phyloP scores from a whole-genome alignment of 2,113 vertebrate genomes.

The Galeopterus variegatus region DNA sequence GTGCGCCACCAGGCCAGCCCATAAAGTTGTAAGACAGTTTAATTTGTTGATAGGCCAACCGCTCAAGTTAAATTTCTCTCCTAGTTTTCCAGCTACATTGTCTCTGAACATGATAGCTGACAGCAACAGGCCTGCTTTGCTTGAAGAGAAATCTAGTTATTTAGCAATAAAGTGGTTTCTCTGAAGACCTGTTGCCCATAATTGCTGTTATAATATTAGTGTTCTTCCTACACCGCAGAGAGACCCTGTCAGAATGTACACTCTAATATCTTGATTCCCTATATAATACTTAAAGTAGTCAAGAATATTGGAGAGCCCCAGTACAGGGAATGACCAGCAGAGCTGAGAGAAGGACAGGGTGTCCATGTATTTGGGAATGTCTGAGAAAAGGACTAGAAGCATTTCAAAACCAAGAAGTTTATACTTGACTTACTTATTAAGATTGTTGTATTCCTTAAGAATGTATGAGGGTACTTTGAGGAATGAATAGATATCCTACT shows the following conservation, averaged over 20 bases:
- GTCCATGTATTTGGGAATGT: not conserved
- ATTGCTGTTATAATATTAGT: not conserved
- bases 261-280: not conserved
- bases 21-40: not conserved
- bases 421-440: not conserved
- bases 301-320: not conserved
- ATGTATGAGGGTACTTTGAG: not conserved
- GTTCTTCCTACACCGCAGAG: not conserved
- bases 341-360: not conserved
- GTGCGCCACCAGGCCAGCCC: too few species aligned
- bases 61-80: not conserved
- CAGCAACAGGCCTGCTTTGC: not conserved
- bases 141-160: not conserved
- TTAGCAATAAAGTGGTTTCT: constrained; percentile 18
- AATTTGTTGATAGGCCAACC: not conserved
- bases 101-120: not conserved
- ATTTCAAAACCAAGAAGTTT: constrained; percentile 37
- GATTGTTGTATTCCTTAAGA: constrained; percentile 11
- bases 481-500: not conserved
- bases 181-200: not conserved
- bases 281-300: not conserved
- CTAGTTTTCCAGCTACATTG: not conserved
- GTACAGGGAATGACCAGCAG: not conserved
- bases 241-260: not conserved
- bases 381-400: not conserved